phyloP scores from a whole-genome alignment of 2,888 invertebrate species.

The Hipparchia semele region DNA sequence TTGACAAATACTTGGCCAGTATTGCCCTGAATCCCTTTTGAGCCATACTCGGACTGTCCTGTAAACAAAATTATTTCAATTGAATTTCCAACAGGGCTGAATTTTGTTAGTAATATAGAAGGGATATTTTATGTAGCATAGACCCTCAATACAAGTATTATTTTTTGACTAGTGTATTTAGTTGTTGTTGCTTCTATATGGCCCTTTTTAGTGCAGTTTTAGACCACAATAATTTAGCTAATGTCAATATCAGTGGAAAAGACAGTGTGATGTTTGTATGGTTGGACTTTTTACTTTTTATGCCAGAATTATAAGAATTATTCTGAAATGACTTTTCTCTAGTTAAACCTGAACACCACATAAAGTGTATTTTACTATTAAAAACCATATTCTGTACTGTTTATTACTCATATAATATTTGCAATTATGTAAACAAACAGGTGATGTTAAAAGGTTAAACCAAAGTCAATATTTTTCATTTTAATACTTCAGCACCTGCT shows the following conservation, averaged over 20 bases:
- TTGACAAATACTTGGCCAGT: constrained; percentile 99
- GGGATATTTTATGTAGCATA: too few species aligned
- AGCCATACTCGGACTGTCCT: constrained; percentile 98
- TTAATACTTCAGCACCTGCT: too few species aligned
- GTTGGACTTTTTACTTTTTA: neutral
- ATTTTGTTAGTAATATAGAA: too few species aligned
- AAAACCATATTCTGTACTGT: neutral
- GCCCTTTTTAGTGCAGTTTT: too few species aligned
- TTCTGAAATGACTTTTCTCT: neutral
- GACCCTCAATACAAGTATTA: too few species aligned
- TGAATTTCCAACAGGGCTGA: neutral
- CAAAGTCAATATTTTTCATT: neutral
- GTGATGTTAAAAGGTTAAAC: neutral
- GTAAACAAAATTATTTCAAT: constrained; percentile 9
- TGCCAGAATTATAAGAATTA: neutral
- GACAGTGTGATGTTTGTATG: too few species aligned
- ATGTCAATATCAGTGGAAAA: too few species aligned
- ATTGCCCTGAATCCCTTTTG: constrained; percentile 98
- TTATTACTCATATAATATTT: neutral
- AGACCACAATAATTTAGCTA: too few species aligned
- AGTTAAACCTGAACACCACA: too few species aligned
- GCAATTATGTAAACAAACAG: neutral
- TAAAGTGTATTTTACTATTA: neutral
- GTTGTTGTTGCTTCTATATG: too few species aligned
- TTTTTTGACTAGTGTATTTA: too few species aligned